phyloP scores from a whole-genome alignment of 2,888 invertebrate species.

The Lepeophtheirus nordmannii region DNA sequence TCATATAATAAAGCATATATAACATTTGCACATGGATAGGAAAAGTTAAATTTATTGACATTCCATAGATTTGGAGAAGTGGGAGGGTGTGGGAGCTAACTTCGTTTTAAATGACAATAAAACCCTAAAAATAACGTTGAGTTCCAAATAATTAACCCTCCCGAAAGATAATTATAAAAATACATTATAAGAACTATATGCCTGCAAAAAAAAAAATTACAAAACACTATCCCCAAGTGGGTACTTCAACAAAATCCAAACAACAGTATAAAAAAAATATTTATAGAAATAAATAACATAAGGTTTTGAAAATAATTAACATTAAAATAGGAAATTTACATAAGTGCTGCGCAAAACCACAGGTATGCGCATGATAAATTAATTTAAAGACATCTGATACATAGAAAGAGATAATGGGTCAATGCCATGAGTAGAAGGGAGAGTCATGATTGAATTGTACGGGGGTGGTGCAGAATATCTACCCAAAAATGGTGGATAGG shows the following conservation, averaged over 20 bases:
- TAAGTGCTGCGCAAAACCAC: not conserved
- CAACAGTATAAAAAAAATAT: conserved; percentile 1
- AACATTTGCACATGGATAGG: no score
- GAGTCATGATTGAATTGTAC: not conserved
- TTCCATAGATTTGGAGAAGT: no score
- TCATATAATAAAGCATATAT: no score
- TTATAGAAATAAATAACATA: not conserved
- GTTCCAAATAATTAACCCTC: no score
- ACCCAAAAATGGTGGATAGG: not conserved
- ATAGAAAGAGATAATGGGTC: not conserved
- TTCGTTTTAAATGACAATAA: no score
- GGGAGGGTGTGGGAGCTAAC: no score
- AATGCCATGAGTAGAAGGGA: not conserved
- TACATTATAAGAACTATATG: no score
- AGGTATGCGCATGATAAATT: not conserved
- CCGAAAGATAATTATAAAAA: no score
- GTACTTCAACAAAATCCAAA: not conserved
- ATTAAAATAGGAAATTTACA: not conserved
- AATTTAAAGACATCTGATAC: not conserved
- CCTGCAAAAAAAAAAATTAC: no score
- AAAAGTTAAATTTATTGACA: no score
- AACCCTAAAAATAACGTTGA: no score
- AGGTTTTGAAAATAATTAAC: not conserved
- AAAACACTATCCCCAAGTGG: no score
- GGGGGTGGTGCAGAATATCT: not conserved